Evolutionary conservation across 2,888 invertebrate genomes (phyloP).

Genomic region (Leistus spinibarbis): DNA sequence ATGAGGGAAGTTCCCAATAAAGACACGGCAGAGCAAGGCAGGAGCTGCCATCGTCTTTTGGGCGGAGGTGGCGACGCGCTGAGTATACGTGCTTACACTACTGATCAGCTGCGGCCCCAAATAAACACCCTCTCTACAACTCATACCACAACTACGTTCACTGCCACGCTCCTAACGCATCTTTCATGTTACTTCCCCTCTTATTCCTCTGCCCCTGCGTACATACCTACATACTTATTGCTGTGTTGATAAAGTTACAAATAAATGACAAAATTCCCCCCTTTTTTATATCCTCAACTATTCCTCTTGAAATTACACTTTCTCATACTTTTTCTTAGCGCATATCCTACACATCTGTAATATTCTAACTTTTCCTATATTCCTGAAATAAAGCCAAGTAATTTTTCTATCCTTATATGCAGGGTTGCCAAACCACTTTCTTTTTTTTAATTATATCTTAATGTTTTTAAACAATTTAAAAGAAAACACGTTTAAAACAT

Average conservation of each 20-base stretch:
- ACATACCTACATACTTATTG: not conserved
- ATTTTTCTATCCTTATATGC: not conserved
- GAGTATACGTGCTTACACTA: conserved; percentile 45
- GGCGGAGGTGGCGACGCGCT: conserved; percentile 42
- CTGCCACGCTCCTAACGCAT: conserved; percentile 35
- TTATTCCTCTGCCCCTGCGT: not conserved
- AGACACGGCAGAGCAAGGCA: conserved; percentile 42
- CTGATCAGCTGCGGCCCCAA: conserved; percentile 45
- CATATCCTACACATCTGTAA: not conserved
- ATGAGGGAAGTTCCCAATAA: conserved; percentile 47
- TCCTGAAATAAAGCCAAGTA: not conserved
- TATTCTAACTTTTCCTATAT: not conserved
- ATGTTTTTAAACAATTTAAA: too few relatives aligned
- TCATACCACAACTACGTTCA: conserved; percentile 17
- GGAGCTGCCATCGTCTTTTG: conserved; percentile 22
- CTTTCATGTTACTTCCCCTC: not conserved
- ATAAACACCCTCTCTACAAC: conserved; percentile 43
- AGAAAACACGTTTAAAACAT: too few relatives aligned
- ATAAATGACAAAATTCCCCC: not conserved
- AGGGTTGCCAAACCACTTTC: not conserved
- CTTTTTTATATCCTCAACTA: not conserved
- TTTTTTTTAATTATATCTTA: too few relatives aligned
- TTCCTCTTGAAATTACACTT: not conserved
- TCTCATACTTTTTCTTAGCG: not conserved
- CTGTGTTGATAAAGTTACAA: not conserved